Evolutionary conservation across 2,113 vertebrate genomes (phyloP), one percentile per base, ranked within the genome.

Genomic region (Synodontis membranacea): DNA sequence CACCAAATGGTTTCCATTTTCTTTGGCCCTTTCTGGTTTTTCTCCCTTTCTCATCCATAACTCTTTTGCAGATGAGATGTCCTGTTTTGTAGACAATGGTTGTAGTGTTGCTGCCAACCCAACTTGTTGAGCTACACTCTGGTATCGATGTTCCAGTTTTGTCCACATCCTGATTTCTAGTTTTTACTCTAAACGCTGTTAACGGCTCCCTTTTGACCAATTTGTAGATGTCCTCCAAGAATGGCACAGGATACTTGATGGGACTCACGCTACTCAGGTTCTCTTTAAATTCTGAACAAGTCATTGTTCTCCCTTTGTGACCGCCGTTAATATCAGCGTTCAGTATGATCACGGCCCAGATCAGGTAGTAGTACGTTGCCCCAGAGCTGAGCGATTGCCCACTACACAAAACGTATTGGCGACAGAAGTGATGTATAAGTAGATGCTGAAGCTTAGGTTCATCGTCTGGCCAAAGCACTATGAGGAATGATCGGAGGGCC

Each of bases 21-120:
- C 76, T 79, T 31, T 52, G 48, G 17, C 48, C 19, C 48, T 11
- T 54, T 34, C 9, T 52, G 31, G 76, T 79, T 79, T 37, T 37
- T 17, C 5, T 79, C 1, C 31, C 48, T 2, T 54, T 79, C 46
- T 21, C 10, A 0, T 79, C 76, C 19, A 5, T 11, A 79, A 54
- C 76, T 79, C 48, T 79, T 37, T 78, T 78, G 75, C 75, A 52
- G 7, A 78, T 34, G n/a, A 79, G 48, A 52, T 11, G 2, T 79
- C 76, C 48, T 54, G 1, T 79, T 37, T 79, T 79, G 48, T 54
- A 6, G 25, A 76, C 25, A 76, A 28, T n/a, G 1, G 64, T 21
- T 6, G 34, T 19, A 19, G 34, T 1, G 31, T 37, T 21, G 34
- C 19, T 19, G 15, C 37, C 60, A 25, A 1, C 9, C 56, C 23